Evolutionary conservation across 2,888 invertebrate species (phyloP), one percentile per base, ranked within the genome.

Genomic region (Flabesymbios commensalis): DNA sequence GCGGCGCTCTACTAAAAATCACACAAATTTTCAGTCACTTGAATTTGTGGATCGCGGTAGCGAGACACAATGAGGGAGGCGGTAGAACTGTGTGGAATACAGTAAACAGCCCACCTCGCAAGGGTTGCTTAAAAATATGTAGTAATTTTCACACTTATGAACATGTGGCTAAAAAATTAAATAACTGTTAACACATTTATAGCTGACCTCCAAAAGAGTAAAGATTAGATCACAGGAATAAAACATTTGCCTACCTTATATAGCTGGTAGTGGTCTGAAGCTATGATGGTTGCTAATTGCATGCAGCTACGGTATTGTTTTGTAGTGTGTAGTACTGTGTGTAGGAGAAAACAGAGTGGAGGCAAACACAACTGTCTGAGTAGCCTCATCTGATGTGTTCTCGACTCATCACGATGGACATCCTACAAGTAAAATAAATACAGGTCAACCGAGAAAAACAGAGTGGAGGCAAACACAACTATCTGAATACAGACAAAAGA

Each of bases 341-440:
- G 87, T 32, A 95, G 85, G 36, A 95, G 85, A 61, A 92, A 84
- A 4, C 89, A 88, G 57, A 93, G 80, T 85, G 94, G 90, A 1
- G 95, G 95, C 73, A 96, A 88, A 75, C 92, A 93, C 24, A 90
- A 86, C 65, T 89, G 88, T 52, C 94, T 87, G 47, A 96, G 84
- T 70, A 90, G 87, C 56, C 88, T 86, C 80, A 93, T 82, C 80
- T 93, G 91, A 70, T 88, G 87, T 7, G 84, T 81, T 72, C 93
- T 87, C 53, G 65, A 69, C 28, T 71, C 72, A 61, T 80, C 77
- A 7, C 53, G 52, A 3, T 70, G 71, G 1, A 61, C 62, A 28
- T 80, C 78, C 74, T 77, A n/a, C n/a, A n/a, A n/a, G n/a, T n/a
- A n/a, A n/a, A n/a, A n/a, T n/a, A n/a, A n/a, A 43, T 86, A 26